Evolutionary conservation across 1,140 invertebrate species (phyloP), one percentile per base, ranked within the genome.

Genomic region (Ganaspis sp.): DNA sequence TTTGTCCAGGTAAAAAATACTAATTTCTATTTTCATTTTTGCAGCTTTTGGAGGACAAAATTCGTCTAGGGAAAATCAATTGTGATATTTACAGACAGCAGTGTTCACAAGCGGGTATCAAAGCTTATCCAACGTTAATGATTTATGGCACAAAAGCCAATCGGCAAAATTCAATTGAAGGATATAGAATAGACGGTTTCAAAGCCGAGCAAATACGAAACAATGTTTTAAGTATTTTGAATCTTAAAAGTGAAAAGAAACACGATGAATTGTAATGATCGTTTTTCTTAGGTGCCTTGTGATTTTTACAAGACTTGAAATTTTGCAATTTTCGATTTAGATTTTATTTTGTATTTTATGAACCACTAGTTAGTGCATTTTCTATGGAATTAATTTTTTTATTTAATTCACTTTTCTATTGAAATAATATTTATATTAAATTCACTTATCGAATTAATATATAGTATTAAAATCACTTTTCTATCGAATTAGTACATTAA

Each of bases 1-100:
- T 54, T 54, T 72, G n/a, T n/a, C n/a, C n/a, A n/a, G n/a, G n/a
- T n/a, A n/a, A n/a, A n/a, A n/a, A n/a, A n/a, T 4, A 73, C 40
- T n/a, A 42, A 21, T 21, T 21, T n/a, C n/a, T n/a, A 1, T 53
- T 6, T 34, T 34, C 29, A 3, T 11, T 34, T 19, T 86, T 88
- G 58, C 80, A 94, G 93, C 85, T 87, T 81, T 79, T 94, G 37
- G 87, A 93, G 69, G 91, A 91, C n/a, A 85, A 83, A 78, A 91
- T 93, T 2, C 91, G 90, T 72, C 87, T 91, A 42, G 93, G 92
- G 9, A 93, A 92, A 87, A 81, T 94, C 1, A 92, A 94, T 85
- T 94, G 94, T 88, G 91, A 94, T 37, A 71, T 83, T 21, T 87
- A 92, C 74, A 81, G 81, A 19, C 42, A 81, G 11, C 58, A 92